Evolutionary conservation across 1,140 invertebrate species (phyloP).

Genomic region (Listronotus bonariensis): DNA sequence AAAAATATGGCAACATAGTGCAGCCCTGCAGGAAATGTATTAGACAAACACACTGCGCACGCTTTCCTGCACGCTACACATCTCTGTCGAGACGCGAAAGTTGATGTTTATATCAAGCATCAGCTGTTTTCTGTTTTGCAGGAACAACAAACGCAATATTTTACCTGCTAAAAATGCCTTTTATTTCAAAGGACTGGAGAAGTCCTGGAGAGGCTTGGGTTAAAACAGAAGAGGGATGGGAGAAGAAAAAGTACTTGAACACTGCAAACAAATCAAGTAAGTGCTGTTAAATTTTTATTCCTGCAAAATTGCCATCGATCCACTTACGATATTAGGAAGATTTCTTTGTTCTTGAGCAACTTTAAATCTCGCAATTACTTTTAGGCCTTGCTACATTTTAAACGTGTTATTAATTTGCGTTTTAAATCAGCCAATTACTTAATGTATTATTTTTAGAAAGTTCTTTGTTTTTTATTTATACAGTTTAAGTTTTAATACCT

Average conservation of each 20-base stretch:
- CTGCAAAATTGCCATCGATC: constrained; percentile 44
- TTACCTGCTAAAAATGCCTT: constrained; percentile 76
- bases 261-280: constrained; percentile 52
- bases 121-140: constrained; percentile 38
- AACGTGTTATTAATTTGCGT: not conserved
- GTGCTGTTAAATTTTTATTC: constrained; percentile 38
- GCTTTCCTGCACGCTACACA: too few relatives aligned
- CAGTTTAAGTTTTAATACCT: not conserved
- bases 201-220: constrained; percentile 98
- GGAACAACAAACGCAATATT: constrained; percentile 27
- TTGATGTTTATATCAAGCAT: constrained; percentile 34
- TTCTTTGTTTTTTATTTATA: not conserved
- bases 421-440: not conserved
- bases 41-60: too few relatives aligned
- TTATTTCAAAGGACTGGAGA: constrained; percentile 91
- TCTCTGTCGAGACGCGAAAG: constrained; percentile 8
- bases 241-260: constrained; percentile 92
- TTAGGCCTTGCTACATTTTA: constrained; percentile 3
- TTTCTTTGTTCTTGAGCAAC: constrained; percentile 62
- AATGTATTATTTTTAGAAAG: not conserved
- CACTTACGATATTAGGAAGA: constrained; percentile 13
- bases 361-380: not conserved
- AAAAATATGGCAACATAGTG: too few relatives aligned
- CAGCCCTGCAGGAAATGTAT: too few relatives aligned
- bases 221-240: constrained; percentile 95